These are phyloP conservation scores for Caenorhabditis inopinata DNA, from an alignment of 1,140 invertebrate genomes.

Conservation along the genomic window DNA sequence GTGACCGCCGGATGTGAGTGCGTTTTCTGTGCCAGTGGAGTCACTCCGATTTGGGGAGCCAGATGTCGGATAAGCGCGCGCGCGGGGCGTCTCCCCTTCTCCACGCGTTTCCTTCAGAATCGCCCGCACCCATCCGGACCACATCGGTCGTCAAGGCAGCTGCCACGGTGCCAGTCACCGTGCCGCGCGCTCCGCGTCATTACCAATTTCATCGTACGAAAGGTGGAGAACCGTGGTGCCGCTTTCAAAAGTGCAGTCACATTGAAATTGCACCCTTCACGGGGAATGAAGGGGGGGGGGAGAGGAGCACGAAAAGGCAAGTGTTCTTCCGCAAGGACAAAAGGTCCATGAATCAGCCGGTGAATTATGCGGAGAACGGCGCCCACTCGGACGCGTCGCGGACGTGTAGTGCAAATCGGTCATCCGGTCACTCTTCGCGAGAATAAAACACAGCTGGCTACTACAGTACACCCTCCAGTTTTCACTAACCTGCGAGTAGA, in stretches of 20 bases:
- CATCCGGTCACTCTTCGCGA: neutral
- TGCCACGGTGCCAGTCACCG: conserved; percentile 3
- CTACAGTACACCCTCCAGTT: neutral
- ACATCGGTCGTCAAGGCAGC: conserved; percentile 10
- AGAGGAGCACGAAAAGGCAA: too few species aligned
- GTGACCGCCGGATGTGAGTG: conserved; percentile 7
- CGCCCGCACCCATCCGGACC: neutral
- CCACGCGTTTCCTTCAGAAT: neutral
- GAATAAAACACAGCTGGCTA: neutral
- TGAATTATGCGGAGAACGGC: neutral
- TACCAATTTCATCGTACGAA: conserved; percentile 28
- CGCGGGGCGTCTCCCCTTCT: neutral
- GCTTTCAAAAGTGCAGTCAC: conserved; percentile 17
- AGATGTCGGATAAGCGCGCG: neutral
- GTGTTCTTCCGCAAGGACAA: conserved; percentile 4
- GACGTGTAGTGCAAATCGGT: neutral
- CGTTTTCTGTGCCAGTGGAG: neutral
- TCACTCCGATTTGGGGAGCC: neutral
- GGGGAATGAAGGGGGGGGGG: too few species aligned
- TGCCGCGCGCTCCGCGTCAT: neutral
- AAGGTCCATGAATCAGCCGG: neutral
- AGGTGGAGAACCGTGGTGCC: too few species aligned
- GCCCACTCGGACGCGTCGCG: neutral
- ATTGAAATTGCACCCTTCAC: conserved; percentile 22
- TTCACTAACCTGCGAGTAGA: conserved; percentile 2